phyloP scores from a whole-genome alignment of 2,888 invertebrate species.

The Drosophila quinaria region DNA sequence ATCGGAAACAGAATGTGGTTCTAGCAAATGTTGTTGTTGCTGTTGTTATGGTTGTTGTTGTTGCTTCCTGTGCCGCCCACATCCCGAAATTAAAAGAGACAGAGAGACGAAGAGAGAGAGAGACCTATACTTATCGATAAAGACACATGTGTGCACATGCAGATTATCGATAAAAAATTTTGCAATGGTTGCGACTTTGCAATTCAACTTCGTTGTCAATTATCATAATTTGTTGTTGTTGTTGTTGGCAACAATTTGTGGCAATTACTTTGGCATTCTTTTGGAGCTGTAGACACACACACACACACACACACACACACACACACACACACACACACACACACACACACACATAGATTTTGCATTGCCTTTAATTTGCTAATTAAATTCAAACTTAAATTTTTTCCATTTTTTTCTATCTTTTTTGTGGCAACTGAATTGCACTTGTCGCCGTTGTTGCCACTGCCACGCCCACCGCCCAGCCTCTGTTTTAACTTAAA shows the following conservation, averaged over 20 bases:
- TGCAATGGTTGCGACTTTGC: constrained; percentile 42
- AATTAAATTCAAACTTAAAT: constrained; percentile 60
- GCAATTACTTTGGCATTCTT: constrained; percentile 65
- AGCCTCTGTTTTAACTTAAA: not conserved
- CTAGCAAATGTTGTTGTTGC: constrained; percentile 31
- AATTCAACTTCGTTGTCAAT: constrained; percentile 57
- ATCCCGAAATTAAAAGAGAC: constrained; percentile 21
- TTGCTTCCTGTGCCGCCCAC: constrained; percentile 55
- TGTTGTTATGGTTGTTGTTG: constrained; percentile 1
- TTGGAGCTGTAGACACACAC: constrained; percentile 20
- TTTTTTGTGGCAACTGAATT: constrained; percentile 36
- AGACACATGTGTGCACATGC: not conserved
- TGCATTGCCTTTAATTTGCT: constrained; percentile 42
- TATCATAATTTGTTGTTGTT: constrained; percentile 63
- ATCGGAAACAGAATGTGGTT: constrained; percentile 12
- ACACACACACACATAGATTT: not conserved
- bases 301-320: not conserved
- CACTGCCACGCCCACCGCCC: constrained; percentile 38
- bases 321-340: not conserved
- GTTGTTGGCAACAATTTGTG: constrained; percentile 51
- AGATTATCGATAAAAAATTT: constrained; percentile 29
- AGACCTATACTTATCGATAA: constrained; percentile 30
- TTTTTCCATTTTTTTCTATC: not conserved
- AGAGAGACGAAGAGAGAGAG: not conserved
- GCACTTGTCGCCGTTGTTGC: constrained; percentile 68